Percentiles rank a stretch among this genome's conserved stretches.
phyloP scores from a whole-genome alignment of 2,113 vertebrate genomes.

The Triplophysa tibetana region DNA sequence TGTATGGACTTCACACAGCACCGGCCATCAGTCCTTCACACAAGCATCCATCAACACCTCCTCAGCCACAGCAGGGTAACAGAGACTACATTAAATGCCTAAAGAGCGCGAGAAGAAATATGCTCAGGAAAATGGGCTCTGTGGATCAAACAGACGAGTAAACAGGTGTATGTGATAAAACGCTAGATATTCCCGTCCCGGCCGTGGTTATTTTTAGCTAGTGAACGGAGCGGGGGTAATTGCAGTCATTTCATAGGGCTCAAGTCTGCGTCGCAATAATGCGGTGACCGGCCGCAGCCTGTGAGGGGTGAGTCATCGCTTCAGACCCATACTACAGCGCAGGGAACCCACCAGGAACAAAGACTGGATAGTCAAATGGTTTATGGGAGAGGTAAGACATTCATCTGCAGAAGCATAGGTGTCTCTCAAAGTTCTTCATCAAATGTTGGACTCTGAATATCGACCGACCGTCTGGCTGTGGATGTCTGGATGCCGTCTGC shows the following conservation, averaged over 20 bases:
- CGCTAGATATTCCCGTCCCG: slow-evolving; percentile 23
- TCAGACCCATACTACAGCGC: background rate
- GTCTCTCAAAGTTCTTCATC: background rate
- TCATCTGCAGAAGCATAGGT: background rate
- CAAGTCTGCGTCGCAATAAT: slow-evolving; percentile 25
- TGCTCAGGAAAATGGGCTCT: slow-evolving; percentile 21
- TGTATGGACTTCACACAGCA: slow-evolving; percentile 58
- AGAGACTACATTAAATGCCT: slow-evolving; percentile 33
- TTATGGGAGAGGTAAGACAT: background rate
- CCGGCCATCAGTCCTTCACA: slow-evolving; percentile 49
- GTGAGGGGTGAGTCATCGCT: slow-evolving; percentile 34
- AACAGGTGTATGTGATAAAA: slow-evolving; percentile 34
- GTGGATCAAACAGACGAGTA: slow-evolving; percentile 12
- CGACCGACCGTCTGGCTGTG: background rate
- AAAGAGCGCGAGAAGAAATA: background rate
- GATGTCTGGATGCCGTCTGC: slow-evolving; percentile 15
- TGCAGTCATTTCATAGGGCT: slow-evolving; percentile 62
- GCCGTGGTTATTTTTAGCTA: slow-evolving; percentile 61
- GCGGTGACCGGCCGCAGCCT: background rate
- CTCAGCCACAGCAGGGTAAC: slow-evolving; percentile 43
- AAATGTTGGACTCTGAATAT: slow-evolving; percentile 7
- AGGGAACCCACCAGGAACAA: slow-evolving; percentile 19
- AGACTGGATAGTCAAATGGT: background rate
- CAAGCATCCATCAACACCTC: slow-evolving; percentile 58
- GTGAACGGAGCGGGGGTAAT: slow-evolving; percentile 60